phyloP scores from a whole-genome alignment of 2,797 vertebrate genomes.

The Falco naumanni region DNA sequence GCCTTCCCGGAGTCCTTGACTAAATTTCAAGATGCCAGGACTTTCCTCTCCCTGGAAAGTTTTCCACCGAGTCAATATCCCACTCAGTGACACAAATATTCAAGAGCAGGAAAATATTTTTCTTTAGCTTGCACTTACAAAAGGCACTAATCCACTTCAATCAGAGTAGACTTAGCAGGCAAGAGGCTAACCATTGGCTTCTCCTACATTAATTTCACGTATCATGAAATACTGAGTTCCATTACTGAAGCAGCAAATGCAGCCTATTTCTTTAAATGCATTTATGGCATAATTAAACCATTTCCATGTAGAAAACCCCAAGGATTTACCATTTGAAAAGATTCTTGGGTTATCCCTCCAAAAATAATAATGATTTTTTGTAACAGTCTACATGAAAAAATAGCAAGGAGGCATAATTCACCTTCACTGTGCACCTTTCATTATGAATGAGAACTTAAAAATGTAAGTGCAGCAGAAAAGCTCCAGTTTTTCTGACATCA shows the following conservation, averaged over 20 bases:
- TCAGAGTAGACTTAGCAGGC: conserved; percentile 8
- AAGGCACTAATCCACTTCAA: conserved; percentile 59
- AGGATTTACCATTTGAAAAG: conserved; percentile 18
- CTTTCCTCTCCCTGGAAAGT: not conserved
- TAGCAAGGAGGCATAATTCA: not conserved
- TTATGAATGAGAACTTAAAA: not conserved
- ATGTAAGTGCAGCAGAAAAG: conserved; percentile 30
- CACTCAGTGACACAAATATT: not conserved
- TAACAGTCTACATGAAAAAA: conserved; percentile 61
- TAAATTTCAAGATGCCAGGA: not conserved
- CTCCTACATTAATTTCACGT: not conserved
- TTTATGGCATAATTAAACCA: conserved; percentile 31
- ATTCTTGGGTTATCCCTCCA: conserved; percentile 11
- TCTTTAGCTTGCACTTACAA: conserved; percentile 36
- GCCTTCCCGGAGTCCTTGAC: not conserved
- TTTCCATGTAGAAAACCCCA: not conserved
- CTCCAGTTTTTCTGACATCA: not conserved
- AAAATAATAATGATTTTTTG: conserved; percentile 35
- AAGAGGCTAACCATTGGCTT: not conserved
- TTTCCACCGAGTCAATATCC: not conserved
- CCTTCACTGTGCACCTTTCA: not conserved
- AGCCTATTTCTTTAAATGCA: not conserved
- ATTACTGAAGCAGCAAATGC: conserved; percentile 13
- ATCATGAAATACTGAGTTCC: conserved; percentile 1
- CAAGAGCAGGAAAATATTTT: conserved; percentile 27